Conservation (phyloP, 2,113 vertebrate genomes). For the Pogona vitticeps region DNA sequence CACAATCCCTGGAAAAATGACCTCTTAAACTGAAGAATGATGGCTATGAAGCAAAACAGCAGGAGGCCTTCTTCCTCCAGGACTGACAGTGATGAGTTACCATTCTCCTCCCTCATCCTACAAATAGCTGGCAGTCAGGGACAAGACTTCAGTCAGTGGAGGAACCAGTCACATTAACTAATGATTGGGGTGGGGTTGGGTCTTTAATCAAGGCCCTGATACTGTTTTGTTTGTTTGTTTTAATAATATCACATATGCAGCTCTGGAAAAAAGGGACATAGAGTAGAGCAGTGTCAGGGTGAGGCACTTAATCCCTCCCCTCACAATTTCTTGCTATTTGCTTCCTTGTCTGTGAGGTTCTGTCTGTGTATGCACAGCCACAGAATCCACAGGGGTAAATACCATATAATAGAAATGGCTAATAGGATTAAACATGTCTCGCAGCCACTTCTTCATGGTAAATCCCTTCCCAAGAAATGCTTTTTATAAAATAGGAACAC, state of each 20-base stretch:
- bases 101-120: too few relatives aligned
- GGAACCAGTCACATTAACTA: neutral
- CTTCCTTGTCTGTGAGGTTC: too few relatives aligned
- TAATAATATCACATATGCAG: neutral
- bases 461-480: neutral
- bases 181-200: neutral
- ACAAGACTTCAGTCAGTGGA: neutral
- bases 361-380: neutral
- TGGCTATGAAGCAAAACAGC: neutral
- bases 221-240: neutral
- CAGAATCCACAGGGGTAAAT: too few relatives aligned
- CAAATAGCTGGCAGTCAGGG: neutral
- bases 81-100: neutral
- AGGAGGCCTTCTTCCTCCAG: neutral
- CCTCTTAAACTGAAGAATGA: neutral
- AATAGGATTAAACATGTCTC: neutral
- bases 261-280: neutral
- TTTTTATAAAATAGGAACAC: neutral
- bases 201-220: neutral
- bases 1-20: neutral
- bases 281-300: neutral
- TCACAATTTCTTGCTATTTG: neutral
- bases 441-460: neutral
- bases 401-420: neutral
- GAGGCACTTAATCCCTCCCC: neutral